Conservation (phyloP, 2,113 vertebrate species). For the Pogona vitticeps region DNA sequence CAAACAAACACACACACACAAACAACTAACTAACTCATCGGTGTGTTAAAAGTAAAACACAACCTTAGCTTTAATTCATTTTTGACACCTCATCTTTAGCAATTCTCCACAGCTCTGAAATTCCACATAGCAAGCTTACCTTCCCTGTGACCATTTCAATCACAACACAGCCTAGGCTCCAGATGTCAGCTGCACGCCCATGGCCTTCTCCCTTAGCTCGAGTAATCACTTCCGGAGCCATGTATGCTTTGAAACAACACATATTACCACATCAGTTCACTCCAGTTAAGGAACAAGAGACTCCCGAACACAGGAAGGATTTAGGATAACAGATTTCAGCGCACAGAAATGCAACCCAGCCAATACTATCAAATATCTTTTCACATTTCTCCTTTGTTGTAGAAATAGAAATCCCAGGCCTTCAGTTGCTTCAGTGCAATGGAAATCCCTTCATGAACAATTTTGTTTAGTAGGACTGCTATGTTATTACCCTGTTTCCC, state of each 20-base stretch:
- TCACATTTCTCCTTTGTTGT: background rate
- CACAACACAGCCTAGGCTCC: slow-evolving; percentile 97
- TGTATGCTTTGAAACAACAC: slow-evolving; percentile 85
- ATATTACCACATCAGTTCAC: background rate
- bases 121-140: slow-evolving; percentile 72
- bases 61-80: background rate
- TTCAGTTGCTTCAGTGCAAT: background rate
- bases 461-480: background rate
- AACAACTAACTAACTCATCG: too few relatives aligned
- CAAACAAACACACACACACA: too few relatives aligned
- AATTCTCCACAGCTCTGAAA: background rate
- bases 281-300: slow-evolving; percentile 30
- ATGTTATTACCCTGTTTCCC: too few relatives aligned
- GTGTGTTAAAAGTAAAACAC: background rate
- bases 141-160: slow-evolving; percentile 99
- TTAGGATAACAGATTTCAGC: background rate
- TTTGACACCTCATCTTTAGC: background rate
- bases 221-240: slow-evolving; percentile 99
- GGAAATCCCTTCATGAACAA: background rate
- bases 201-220: slow-evolving; percentile 98
- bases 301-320: background rate
- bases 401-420: background rate
- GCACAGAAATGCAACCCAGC: background rate
- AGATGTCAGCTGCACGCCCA: slow-evolving; percentile 95
- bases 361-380: background rate